These are phyloP conservation scores for Hippocampus barbouri DNA, from an alignment of 2,113 vertebrate genomes.

Conservation along the genomic window DNA sequence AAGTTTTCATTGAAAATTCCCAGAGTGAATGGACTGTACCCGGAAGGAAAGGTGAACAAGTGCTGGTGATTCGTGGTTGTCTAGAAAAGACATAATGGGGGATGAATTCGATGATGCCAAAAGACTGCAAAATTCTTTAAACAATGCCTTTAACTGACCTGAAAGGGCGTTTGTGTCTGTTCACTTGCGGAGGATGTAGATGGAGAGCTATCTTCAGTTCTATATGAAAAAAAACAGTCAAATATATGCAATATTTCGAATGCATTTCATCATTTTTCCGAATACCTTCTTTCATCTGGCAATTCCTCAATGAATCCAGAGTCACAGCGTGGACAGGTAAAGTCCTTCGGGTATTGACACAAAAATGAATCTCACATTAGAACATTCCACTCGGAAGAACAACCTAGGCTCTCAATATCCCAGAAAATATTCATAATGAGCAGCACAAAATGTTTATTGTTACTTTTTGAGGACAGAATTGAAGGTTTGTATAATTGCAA, in stretches of 20 bases:
- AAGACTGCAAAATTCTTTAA: neutral
- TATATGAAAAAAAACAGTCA: slow-evolving; percentile 45
- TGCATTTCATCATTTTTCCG: too few relatives aligned
- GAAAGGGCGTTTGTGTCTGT: slow-evolving; percentile 78
- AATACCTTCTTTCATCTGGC: slow-evolving; percentile 82
- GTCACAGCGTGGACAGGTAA: slow-evolving; percentile 89
- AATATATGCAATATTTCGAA: neutral
- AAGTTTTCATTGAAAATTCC: slow-evolving; percentile 92
- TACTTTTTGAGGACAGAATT: too few relatives aligned
- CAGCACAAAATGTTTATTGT: too few relatives aligned
- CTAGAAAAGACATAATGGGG: slow-evolving; percentile 18
- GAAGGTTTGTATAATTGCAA: too few relatives aligned
- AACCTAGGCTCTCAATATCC: neutral
- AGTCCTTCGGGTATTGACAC: slow-evolving; percentile 74
- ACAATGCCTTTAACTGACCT: slow-evolving; percentile 69
- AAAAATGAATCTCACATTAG: slow-evolving; percentile 4
- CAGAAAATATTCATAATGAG: neutral
- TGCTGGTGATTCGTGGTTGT: slow-evolving; percentile 86
- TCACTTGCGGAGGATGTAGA: slow-evolving; percentile 76
- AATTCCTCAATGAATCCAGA: slow-evolving; percentile 97
- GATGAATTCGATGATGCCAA: slow-evolving; percentile 16
- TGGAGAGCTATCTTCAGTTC: slow-evolving; percentile 78
- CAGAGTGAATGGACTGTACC: slow-evolving; percentile 85
- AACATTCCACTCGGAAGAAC: neutral
- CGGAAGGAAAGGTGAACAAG: slow-evolving; percentile 85